Conservation (phyloP, 2,113 vertebrate genomes). For the Falco punctatus region DNA sequence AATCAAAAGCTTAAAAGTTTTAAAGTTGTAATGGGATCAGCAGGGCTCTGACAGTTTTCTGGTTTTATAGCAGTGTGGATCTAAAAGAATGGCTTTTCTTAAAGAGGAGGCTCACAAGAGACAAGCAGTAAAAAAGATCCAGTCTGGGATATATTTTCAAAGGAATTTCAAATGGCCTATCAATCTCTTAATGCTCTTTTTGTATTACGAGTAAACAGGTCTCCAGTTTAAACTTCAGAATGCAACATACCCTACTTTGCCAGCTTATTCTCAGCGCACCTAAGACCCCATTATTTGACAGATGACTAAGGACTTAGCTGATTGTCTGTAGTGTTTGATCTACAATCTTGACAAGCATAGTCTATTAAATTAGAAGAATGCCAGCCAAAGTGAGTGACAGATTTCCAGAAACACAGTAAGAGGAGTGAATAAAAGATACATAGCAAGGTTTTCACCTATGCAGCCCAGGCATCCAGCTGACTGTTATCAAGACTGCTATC, state of each 20-base stretch:
- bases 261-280: neutral
- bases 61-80: slow-evolving; percentile 33
- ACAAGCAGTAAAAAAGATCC: slow-evolving; percentile 38
- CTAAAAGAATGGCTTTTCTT: slow-evolving; percentile 5
- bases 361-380: slow-evolving; percentile 29
- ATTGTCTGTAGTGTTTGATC: slow-evolving; percentile 31
- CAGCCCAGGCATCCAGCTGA: neutral
- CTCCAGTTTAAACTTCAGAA: neutral
- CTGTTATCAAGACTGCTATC: neutral
- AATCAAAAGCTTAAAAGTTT: slow-evolving; percentile 62
- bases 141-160: slow-evolving; percentile 43
- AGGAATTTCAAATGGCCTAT: slow-evolving; percentile 44
- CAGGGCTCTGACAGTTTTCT: slow-evolving; percentile 37
- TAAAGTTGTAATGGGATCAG: slow-evolving; percentile 59
- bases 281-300: slow-evolving; percentile 5
- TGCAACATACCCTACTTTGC: neutral
- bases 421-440: neutral
- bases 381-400: neutral
- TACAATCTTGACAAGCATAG: slow-evolving; percentile 25
- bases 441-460: neutral
- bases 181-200: slow-evolving; percentile 54
- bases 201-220: slow-evolving; percentile 14
- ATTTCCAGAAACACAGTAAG: neutral
- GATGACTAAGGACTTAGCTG: slow-evolving; percentile 41
- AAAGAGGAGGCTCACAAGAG: neutral